Base-by-base conservation (phyloP, 2,888 invertebrate species). In the Auanema freiburgensis region DNA sequence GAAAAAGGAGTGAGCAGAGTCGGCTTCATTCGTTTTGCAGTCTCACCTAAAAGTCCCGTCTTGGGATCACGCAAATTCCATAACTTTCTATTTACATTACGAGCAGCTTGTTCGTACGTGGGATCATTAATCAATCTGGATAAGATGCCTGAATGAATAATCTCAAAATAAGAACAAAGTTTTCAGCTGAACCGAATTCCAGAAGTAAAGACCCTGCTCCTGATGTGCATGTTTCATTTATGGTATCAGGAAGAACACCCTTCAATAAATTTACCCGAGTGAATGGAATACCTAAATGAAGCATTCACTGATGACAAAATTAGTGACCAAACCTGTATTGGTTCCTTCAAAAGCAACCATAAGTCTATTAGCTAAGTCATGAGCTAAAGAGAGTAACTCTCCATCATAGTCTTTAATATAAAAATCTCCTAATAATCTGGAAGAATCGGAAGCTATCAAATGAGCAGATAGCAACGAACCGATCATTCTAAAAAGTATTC, bases 101-200 rank as follows among this genome's bases (percentile, higher is more conserved):
- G 82, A 8, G 89, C 88, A 69, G 87, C 85, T n/a, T 85, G 84
- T 77, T 89, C 88, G 81, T 87, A 89, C 1, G 87, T 87, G 23
- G 88, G 88, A 78, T 89, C 89, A 23, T 85, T 85, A 1, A 88
- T 80, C n/a, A 89, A 84, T 14, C 68, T 21, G 0, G 74, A 74
- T 86, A 85, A 49, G 0, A 74, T 59, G 12, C 69, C 70, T 66
- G 18, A 16, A 43, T 16, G 33, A 5, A 0, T 23, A 56, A 43
- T 16, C 14, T 42, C 11, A 46, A 43, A 11, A n/a, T 14, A 12
- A 41, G 11, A 25, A 16, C 42, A 33, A 16, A 18, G n/a, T n/a
- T n/a, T n/a, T n/a, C n/a, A n/a, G n/a, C n/a, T n/a, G n/a, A n/a
- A 46, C 89, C 89, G 82, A 89, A 88, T 81, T 89, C 89, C 18